Evolutionary conservation across 2,113 vertebrate species (phyloP).

Genomic region (Tursiops truncatus): DNA sequence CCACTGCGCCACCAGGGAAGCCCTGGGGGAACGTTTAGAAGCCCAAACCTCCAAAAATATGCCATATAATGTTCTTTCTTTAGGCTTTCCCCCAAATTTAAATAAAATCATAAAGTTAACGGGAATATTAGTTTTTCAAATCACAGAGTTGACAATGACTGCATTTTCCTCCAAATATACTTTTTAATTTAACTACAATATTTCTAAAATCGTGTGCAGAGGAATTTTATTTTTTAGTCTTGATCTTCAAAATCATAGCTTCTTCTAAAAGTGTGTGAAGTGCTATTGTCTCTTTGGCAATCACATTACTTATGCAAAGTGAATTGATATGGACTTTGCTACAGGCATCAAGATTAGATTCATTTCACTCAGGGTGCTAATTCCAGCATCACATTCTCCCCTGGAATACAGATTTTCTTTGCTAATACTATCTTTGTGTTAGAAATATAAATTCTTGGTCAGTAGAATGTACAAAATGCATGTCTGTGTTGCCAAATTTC

Average conservation of each 20-base stretch:
- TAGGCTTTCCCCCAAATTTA: background rate
- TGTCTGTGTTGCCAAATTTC: background rate
- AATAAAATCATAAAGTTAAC: background rate
- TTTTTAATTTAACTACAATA: slow-evolving; percentile 26
- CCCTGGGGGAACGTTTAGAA: background rate
- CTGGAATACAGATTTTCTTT: slow-evolving; percentile 28
- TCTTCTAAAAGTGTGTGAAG: background rate
- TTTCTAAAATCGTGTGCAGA: slow-evolving; percentile 5
- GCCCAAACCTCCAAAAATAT: background rate
- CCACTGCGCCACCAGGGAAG: too few relatives aligned
- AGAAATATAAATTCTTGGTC: background rate
- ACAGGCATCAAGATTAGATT: background rate
- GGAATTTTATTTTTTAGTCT: background rate
- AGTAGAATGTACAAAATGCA: background rate
- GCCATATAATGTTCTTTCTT: background rate
- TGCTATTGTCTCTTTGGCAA: background rate
- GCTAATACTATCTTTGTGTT: background rate
- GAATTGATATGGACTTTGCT: background rate
- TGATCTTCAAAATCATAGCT: slow-evolving; percentile 1
- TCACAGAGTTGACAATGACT: slow-evolving; percentile 1
- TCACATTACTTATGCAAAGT: slow-evolving; percentile 25
- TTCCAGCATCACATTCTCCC: background rate
- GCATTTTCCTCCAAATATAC: slow-evolving; percentile 12
- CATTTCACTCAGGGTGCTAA: background rate
- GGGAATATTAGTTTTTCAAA: slow-evolving; percentile 1